These are phyloP conservation scores for Melikaiella ostensackeni DNA, from an alignment of 2,888 invertebrate genomes.

Conservation along the genomic window DNA sequence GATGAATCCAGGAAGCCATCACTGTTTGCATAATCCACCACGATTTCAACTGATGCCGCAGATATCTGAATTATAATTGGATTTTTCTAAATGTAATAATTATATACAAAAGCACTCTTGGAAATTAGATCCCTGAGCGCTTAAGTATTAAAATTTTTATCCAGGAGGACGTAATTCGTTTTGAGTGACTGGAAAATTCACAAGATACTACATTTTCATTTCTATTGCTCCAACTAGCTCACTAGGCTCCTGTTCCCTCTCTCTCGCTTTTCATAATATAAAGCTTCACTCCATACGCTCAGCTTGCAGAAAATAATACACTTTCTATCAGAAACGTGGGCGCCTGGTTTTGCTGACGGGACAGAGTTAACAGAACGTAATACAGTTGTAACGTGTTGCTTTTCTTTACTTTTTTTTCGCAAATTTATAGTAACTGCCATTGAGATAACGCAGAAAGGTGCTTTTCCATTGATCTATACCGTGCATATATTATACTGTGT, in stretches of 20 bases:
- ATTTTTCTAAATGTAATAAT: too few species aligned
- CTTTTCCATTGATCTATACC: conserved; percentile 52
- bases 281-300: background rate
- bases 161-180: too few species aligned
- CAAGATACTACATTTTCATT: conserved; percentile 4
- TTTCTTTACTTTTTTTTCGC: conserved; percentile 42
- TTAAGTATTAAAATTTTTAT: too few species aligned
- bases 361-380: conserved; percentile 33
- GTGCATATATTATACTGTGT: conserved; percentile 36
- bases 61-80: too few species aligned
- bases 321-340: background rate
- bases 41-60: too few species aligned
- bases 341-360: conserved; percentile 12
- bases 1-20: too few species aligned
- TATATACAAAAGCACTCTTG: too few species aligned
- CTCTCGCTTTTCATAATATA: background rate
- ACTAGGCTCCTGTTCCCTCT: background rate
- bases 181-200: background rate
- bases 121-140: too few species aligned
- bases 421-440: conserved; percentile 60
- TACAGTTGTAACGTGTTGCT: conserved; percentile 18
- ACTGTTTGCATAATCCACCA: too few species aligned
- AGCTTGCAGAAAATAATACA: conserved; percentile 12
- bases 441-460: conserved; percentile 60
- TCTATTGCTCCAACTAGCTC: background rate